A percentile compares a stretch with the other conserved stretches of the same genome.
phyloP scores from a whole-genome alignment of 2,113 vertebrate species.

The Manacus vitellinus region DNA sequence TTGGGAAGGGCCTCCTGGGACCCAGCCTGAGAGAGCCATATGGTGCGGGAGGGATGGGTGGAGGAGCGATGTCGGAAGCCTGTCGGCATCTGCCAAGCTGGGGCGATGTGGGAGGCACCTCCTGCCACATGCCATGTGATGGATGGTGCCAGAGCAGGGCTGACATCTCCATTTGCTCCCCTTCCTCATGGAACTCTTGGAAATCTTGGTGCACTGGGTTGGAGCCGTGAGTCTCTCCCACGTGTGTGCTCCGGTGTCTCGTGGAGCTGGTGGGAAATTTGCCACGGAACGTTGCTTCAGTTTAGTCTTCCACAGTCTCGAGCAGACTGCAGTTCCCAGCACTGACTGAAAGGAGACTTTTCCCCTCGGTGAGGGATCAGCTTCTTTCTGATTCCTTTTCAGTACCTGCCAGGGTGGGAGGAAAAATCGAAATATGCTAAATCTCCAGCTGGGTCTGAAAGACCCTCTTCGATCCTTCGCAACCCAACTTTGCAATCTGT shows the following conservation, averaged over 20 bases:
- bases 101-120: background rate
- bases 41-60: background rate
- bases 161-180: background rate
- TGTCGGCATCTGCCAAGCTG: background rate
- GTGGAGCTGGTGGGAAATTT: background rate
- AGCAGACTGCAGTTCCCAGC: background rate
- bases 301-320: background rate
- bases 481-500: background rate
- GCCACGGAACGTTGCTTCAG: accelerated
- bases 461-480: background rate
- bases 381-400: background rate
- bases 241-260: background rate
- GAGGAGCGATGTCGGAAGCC: background rate
- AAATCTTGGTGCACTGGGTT: background rate
- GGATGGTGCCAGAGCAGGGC: background rate
- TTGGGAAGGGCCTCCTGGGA: background rate
- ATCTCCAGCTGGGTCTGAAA: background rate
- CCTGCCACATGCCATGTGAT: background rate
- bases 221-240: background rate
- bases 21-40: background rate
- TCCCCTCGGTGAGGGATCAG: background rate
- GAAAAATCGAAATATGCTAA: background rate
- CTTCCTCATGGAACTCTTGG: background rate
- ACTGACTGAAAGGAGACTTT: background rate
- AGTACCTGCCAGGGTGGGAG: background rate